Base-by-base conservation (phyloP, 2,888 invertebrate species). In the Cosmia trapezina region DNA sequence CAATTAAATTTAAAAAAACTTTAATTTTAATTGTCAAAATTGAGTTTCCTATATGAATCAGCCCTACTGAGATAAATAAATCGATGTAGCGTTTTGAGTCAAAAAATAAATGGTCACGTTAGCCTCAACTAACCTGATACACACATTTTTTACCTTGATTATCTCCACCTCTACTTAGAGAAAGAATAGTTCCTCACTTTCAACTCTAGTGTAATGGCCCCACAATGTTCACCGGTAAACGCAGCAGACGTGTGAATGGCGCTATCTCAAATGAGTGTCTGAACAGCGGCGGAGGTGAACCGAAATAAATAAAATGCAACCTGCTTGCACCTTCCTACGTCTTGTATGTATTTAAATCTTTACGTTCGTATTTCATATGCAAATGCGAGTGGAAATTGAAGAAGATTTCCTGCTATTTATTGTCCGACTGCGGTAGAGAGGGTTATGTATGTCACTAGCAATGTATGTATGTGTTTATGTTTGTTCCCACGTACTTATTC, bases 231-330 rank as follows among this genome's bases (percentile, higher is more conserved):
- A 65, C 76, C 76, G 80, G 88, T 89, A 87, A 89, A 86, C 81
- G 86, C 68, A 80, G 76, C 75, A 77, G 89, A 89, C 91, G 80
- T 86, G 86, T 88, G 90, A 92, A 88, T 86, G 91, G 90, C 91
- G 86, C 86, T 92, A 92, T 93, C 93, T 92, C 84, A 90, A 92
- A 92, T 92, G 88, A 91, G 85, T 86, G 89, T 88, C 88, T 85
- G 83, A 86, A 81, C 77, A 79, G 73, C 78, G 73, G 71, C 73
- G 56, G 72, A 70, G 60, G 73, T 53, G 61, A 81, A 87, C 83
- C 85, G 87, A 70, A 63, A 77, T 81, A 76, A 88, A 89, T 91
- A 89, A 88, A 90, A 88, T 87, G 86, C 89, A 85, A 78, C 74
- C 70, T 53, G 47, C 60, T 63, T 41, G 49, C 49, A 54, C 19